Base-by-base conservation (phyloP, 1,140 invertebrate genomes). In the Limonius californicus region DNA sequence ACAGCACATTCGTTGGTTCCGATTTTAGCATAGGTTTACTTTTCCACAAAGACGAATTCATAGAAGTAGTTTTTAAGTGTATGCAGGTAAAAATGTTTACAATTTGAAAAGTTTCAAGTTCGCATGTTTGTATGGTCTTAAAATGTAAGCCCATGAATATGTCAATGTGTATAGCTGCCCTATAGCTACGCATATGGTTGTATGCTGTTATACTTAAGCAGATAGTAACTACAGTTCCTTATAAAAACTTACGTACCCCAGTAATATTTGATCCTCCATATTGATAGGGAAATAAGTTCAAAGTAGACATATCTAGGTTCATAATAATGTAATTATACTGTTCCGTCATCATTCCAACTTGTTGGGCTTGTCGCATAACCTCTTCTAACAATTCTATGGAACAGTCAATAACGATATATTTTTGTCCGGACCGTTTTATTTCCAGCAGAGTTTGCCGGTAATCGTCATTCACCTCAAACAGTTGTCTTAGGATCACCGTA, bases 201-300 rank as follows among this genome's bases (percentile, higher is more conserved):
- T n/a, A n/a, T n/a, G n/a, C n/a, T n/a, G n/a, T n/a, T n/a, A n/a
- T n/a, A n/a, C n/a, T n/a, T n/a, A n/a, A n/a, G n/a, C n/a, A n/a
- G n/a, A n/a, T n/a, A n/a, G n/a, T n/a, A n/a, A n/a, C n/a, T n/a
- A n/a, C n/a, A n/a, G n/a, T n/a, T n/a, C n/a, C 23, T 27, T 27
- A 3, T 27, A 27, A 27, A 27, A 9, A 12, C 11, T 8, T 56
- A 50, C 57, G 65, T 69, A 76, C 76, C 4, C 86, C 90, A 21
- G 91, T 94, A 43, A 95, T 91, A 71, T 94, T 95, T 0, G 89
- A 86, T 18, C 90, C 90, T 6, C 87, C 88, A 73, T 91, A 89
- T 74, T 90, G 87, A 74, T 87, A 94, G 15, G 90, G 87, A 43
- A 88, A 85, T 61, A 94, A 77, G 72, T 94, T 85, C 12, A 94